Evolutionary conservation across 2,888 invertebrate genomes (phyloP).

Genomic region (Leucophenga montana): DNA sequence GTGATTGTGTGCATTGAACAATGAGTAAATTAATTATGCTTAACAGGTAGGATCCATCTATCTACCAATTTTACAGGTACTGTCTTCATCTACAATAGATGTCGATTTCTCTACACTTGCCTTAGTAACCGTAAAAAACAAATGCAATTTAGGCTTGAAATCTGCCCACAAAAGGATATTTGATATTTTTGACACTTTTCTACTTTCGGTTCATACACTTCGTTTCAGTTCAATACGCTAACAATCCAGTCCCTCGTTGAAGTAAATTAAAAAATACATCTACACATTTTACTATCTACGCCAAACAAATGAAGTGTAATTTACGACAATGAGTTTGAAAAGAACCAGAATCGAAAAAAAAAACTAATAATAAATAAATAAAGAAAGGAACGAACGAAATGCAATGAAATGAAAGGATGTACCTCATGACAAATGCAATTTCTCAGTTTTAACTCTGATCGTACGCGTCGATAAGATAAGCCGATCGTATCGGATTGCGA

Average conservation of each 20-base stretch:
- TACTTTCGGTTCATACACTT: neutral
- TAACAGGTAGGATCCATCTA: conserved; percentile 50
- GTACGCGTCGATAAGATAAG: conserved; percentile 59
- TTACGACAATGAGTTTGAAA: conserved; percentile 54
- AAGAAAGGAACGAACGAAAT: neutral
- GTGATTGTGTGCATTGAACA: conserved; percentile 56
- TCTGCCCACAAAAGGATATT: conserved; percentile 55
- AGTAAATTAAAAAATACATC: conserved; percentile 55
- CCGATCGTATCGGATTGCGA: conserved; percentile 38
- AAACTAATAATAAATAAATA: neutral
- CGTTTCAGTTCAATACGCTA: conserved; percentile 34
- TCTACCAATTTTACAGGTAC: neutral
- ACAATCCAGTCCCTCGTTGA: too few species aligned
- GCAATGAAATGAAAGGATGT: conserved; percentile 37
- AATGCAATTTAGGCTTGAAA: conserved; percentile 32
- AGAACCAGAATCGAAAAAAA: neutral
- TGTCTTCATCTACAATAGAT: neutral
- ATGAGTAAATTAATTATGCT: conserved; percentile 66
- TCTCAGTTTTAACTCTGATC: conserved; percentile 31
- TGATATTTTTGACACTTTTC: conserved; percentile 64
- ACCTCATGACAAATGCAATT: conserved; percentile 58
- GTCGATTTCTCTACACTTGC: conserved; percentile 48
- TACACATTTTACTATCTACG: conserved; percentile 42
- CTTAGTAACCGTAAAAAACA: conserved; percentile 31
- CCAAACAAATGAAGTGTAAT: conserved; percentile 62